A percentile compares a stretch with the other conserved stretches of the same genome.
These are phyloP conservation scores for Cybosia mesomella DNA, from an alignment of 2,888 invertebrate genomes.

Conservation along the genomic window DNA sequence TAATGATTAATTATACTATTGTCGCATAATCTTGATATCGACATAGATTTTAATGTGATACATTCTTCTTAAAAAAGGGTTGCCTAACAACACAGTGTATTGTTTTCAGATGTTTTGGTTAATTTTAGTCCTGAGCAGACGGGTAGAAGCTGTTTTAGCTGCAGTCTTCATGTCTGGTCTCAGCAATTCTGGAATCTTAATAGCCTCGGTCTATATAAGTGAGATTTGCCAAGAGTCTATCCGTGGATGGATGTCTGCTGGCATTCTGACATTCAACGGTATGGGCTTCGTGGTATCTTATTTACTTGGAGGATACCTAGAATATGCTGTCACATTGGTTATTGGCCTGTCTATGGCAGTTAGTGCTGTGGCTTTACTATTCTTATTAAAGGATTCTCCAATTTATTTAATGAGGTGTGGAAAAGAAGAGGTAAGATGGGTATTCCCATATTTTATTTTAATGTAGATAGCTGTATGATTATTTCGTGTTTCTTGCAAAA, in stretches of 20 bases:
- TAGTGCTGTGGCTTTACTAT: constrained; percentile 12
- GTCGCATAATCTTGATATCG: background rate
- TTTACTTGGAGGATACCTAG: constrained; percentile 36
- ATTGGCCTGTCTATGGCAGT: constrained; percentile 32
- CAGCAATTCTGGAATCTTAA: constrained; percentile 32
- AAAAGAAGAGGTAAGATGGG: constrained; percentile 34
- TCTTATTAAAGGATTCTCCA: constrained; percentile 40
- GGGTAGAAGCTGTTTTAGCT: constrained; percentile 38
- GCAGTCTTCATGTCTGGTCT: constrained; percentile 43
- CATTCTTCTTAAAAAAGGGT: too few species aligned
- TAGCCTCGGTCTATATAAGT: constrained; percentile 43
- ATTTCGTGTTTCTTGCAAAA: background rate
- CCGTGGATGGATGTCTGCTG: constrained; percentile 46
- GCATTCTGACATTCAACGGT: constrained; percentile 40
- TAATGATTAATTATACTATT: too few species aligned
- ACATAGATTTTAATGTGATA: too few species aligned
- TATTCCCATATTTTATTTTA: background rate
- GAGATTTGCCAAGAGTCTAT: constrained; percentile 52
- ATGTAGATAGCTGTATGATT: too few species aligned
- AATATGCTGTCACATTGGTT: constrained; percentile 36
- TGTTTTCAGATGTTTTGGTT: constrained; percentile 38
- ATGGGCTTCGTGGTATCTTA: constrained; percentile 44
- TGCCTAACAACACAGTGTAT: background rate
- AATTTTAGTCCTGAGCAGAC: constrained; percentile 28
- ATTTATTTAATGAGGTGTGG: constrained; percentile 33